Evolutionary conservation across 1,140 invertebrate species (phyloP).

Genomic region (Wasmannia auropunctata): DNA sequence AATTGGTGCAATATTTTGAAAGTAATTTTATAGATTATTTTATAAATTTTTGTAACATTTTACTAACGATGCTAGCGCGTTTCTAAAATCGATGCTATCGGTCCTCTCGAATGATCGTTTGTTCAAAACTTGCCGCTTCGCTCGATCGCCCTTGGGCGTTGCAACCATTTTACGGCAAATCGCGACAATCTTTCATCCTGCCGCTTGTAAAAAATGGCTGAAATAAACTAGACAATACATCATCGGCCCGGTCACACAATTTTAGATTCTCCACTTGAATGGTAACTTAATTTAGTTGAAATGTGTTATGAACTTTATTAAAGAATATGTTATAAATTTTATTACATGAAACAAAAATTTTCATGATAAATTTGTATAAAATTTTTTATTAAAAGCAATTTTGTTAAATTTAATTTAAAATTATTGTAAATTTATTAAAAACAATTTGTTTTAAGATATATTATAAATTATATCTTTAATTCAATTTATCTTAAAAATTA

Average conservation of each 20-base stretch:
- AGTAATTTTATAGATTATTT: background rate
- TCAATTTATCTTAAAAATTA: background rate
- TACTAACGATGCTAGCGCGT: background rate
- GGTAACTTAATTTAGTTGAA: slow-evolving; percentile 62
- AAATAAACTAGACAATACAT: slow-evolving; percentile 63
- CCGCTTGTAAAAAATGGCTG: slow-evolving; percentile 63
- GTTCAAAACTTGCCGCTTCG: slow-evolving; percentile 64
- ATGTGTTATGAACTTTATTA: background rate
- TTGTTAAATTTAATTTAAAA: background rate
- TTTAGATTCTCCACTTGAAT: slow-evolving; percentile 41
- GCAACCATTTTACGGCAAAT: slow-evolving; percentile 68
- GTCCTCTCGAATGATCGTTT: slow-evolving; percentile 42
- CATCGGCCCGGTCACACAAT: slow-evolving; percentile 36
- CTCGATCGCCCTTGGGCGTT: slow-evolving; percentile 63
- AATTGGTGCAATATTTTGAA: background rate
- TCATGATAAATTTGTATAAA: background rate
- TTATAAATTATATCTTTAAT: background rate
- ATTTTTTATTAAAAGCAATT: background rate
- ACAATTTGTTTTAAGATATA: background rate
- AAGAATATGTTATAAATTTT: background rate
- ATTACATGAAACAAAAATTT: background rate
- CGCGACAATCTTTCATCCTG: slow-evolving; percentile 68
- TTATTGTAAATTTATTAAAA: background rate
- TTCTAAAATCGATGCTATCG: slow-evolving; percentile 56
- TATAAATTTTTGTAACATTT: slow-evolving; percentile 6